phyloP scores from a whole-genome alignment of 2,888 invertebrate species.

The Drosophila macrospina region DNA sequence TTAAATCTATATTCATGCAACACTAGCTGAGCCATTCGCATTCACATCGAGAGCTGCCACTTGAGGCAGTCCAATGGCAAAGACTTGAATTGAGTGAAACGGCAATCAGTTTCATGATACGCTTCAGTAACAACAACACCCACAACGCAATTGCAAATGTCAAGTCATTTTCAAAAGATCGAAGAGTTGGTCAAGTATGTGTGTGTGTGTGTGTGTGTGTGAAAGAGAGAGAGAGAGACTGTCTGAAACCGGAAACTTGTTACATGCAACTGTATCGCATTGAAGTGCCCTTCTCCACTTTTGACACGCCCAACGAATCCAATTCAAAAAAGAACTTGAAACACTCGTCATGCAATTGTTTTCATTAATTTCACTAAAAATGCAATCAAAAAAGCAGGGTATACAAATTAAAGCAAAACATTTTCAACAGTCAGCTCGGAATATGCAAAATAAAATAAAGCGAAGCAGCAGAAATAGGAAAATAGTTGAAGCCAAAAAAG shows the following conservation, averaged over 20 bases:
- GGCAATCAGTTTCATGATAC: slow-evolving; percentile 41
- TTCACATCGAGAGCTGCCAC: slow-evolving; percentile 25
- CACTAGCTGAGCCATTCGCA: slow-evolving; percentile 6
- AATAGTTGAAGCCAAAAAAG: slow-evolving; percentile 28
- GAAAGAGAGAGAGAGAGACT: too few species aligned
- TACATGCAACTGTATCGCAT: slow-evolving; percentile 33
- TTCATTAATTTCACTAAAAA: slow-evolving; percentile 62
- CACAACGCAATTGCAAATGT: slow-evolving; percentile 30
- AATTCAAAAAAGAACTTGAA: slow-evolving; percentile 22
- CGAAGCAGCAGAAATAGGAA: neutral
- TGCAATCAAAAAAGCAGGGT: slow-evolving; percentile 32
- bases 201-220: slow-evolving; percentile 5
- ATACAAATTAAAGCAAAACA: slow-evolving; percentile 36
- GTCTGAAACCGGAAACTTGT: slow-evolving; percentile 44
- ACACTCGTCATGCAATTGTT: slow-evolving; percentile 30
- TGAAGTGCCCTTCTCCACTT: slow-evolving; percentile 27
- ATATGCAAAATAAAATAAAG: slow-evolving; percentile 50
- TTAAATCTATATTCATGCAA: slow-evolving; percentile 4
- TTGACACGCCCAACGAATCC: slow-evolving; percentile 11
- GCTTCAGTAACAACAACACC: slow-evolving; percentile 25
- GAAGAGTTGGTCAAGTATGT: slow-evolving; percentile 16
- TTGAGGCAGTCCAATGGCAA: slow-evolving; percentile 14
- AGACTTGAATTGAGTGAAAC: slow-evolving; percentile 34
- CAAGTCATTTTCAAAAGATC: slow-evolving; percentile 32
- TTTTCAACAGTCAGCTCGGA: slow-evolving; percentile 8